These are phyloP conservation scores for Tetropium fuscum DNA, from an alignment of 2,888 invertebrate genomes.

Conservation along the genomic window DNA sequence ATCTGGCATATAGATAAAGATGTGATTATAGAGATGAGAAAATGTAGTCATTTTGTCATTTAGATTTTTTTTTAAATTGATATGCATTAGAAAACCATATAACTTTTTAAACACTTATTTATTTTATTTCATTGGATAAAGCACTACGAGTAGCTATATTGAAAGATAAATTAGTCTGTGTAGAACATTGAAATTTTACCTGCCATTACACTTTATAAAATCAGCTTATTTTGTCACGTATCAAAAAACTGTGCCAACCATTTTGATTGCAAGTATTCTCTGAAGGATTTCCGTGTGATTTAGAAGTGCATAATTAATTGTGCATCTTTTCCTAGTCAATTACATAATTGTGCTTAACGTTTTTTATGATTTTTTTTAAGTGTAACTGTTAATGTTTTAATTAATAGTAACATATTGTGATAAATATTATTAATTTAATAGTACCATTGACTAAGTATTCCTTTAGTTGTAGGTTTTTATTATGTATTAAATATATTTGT, in stretches of 20 bases:
- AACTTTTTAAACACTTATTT: no score
- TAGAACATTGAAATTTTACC: no score
- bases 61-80: no score
- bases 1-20: no score
- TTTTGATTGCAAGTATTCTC: background rate
- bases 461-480: slow-evolving; percentile 38
- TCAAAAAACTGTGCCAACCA: background rate
- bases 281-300: slow-evolving; percentile 20
- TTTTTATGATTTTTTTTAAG: slow-evolving; percentile 13
- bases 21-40: no score
- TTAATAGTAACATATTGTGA: slow-evolving; percentile 38
- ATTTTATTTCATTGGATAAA: no score
- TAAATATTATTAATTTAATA: slow-evolving; percentile 37
- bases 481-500: slow-evolving; percentile 24
- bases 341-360: slow-evolving; percentile 20
- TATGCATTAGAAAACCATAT: no score
- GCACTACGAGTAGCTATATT: no score
- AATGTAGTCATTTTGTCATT: no score
- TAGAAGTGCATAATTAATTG: slow-evolving; percentile 18
- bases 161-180: no score
- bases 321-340: slow-evolving; percentile 40
- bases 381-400: slow-evolving; percentile 17
- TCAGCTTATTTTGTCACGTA: no score
- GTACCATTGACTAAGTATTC: slow-evolving; percentile 29
- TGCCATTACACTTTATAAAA: no score